Evolutionary conservation across 2,113 vertebrate genomes (phyloP), one percentile per base, ranked within the genome.

Genomic region (Natator depressus): DNA sequence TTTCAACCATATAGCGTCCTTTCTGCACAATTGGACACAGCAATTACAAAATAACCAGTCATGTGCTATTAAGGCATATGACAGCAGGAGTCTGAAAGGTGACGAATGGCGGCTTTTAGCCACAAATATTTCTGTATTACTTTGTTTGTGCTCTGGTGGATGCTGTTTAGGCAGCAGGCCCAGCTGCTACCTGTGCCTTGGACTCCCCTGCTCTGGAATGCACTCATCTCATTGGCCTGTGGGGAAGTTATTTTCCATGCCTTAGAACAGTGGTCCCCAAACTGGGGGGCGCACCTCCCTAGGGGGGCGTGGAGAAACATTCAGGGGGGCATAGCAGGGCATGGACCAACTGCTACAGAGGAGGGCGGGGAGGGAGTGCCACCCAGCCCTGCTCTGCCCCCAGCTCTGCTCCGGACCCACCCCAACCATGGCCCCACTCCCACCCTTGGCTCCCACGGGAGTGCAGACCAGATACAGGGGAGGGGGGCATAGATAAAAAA

Each of bases 141-240:
- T 95, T 84, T 93, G 91, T 50, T 80, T 89, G 80, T 96, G 92
- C 80, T 84, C 95, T 75, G 82, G 82, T 62, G 90, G 85, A 79
- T 84, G 78, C 55, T 16, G 46, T 59, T 57, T 12, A 93, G 81
- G 82, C 38, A 89, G 81, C 47, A 83, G 85, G 82, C 69, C 89
- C 93, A 93, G 2, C 69, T 91, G 85, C 84, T 35, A 86, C 27
- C 94, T 88, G 90, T 8, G 6, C 80, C 86, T 92, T 89, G 59
- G 87, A 76, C 85, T 81, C 86, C 88, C 92, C 81, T n/a, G 53
- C 82, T 89, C 89, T 24, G 16, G n/a, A 84, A 84, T 55, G 86
- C 75, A 79, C 25, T 93, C 88, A 84, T 93, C 90, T 90, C 47
- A 76, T 27, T n/a, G 17, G n/a, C 22, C 25, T 51, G 6, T 25